These are phyloP conservation scores for Gymnothorax reevesii DNA, from an alignment of 2,797 vertebrate species.

Conservation along the genomic window DNA sequence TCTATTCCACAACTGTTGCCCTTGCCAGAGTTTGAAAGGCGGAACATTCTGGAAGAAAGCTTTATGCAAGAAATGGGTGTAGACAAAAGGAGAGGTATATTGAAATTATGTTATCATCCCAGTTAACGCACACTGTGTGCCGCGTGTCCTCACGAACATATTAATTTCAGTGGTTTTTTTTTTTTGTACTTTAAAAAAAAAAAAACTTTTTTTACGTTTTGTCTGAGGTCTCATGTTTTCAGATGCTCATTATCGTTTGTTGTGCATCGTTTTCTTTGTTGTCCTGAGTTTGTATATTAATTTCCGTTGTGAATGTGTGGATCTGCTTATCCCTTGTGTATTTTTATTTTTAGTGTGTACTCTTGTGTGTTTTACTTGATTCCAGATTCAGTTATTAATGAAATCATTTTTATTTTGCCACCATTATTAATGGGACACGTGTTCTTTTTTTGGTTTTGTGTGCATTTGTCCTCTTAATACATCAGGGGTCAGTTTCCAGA, in stretches of 20 bases:
- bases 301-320: conserved; percentile 29
- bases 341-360: neutral
- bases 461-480: neutral
- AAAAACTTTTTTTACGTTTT: conserved; percentile 17
- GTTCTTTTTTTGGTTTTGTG: conserved; percentile 10
- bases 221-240: conserved; percentile 8
- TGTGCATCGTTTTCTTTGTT: conserved; percentile 6
- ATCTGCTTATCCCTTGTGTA: conserved; percentile 18
- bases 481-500: neutral
- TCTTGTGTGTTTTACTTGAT: neutral
- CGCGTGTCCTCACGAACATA: neutral
- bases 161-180: neutral
- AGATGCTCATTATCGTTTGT: neutral
- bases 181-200: neutral
- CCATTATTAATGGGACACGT: neutral
- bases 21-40: conserved; percentile 66
- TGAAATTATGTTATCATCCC: conserved; percentile 29
- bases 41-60: conserved; percentile 61
- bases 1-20: conserved; percentile 50
- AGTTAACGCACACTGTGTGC: conserved; percentile 27
- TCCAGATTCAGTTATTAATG: neutral
- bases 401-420: conserved; percentile 4
- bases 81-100: conserved; percentile 63
- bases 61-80: conserved; percentile 56
- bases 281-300: conserved; percentile 19